These are phyloP conservation scores for Megalops cyprinoides DNA, from an alignment of 2,797 vertebrate species.

Conservation along the genomic window DNA sequence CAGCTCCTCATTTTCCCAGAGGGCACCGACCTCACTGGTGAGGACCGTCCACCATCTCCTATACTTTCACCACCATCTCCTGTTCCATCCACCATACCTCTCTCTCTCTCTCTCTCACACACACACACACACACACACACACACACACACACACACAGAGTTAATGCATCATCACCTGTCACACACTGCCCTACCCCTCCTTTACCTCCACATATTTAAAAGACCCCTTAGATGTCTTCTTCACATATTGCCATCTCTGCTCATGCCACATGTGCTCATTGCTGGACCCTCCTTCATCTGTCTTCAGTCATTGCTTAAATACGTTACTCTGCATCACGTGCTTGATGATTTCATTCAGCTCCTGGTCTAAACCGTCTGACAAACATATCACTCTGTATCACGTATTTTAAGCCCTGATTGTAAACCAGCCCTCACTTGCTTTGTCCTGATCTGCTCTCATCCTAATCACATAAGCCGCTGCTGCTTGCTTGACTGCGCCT, in stretches of 20 bases:
- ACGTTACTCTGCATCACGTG: too few relatives aligned
- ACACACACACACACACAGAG: neutral
- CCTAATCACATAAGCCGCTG: neutral
- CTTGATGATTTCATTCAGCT: conserved; percentile 13
- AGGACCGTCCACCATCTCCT: conserved; percentile 35
- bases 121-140: conserved; percentile 2
- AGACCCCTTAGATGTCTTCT: too few relatives aligned
- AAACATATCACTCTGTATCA: conserved; percentile 20
- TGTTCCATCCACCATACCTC: neutral
- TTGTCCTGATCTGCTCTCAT: conserved; percentile 15
- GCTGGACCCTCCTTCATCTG: too few relatives aligned
- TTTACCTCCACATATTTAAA: too few relatives aligned
- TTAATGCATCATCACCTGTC: neutral
- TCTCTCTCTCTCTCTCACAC: neutral
- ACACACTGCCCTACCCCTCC: neutral
- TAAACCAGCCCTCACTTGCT: neutral
- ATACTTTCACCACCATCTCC: too few relatives aligned
- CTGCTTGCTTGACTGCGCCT: neutral
- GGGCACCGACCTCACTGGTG: conserved; percentile 97
- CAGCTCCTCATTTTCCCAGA: conserved; percentile 97
- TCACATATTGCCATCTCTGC: too few relatives aligned
- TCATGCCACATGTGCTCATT: too few relatives aligned
- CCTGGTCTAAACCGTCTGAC: too few relatives aligned
- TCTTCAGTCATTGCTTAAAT: too few relatives aligned
- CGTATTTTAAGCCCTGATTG: conserved; percentile 4